Evolutionary conservation across 2,113 vertebrate genomes (phyloP).

Genomic region (Psittacula cyanocephala): DNA sequence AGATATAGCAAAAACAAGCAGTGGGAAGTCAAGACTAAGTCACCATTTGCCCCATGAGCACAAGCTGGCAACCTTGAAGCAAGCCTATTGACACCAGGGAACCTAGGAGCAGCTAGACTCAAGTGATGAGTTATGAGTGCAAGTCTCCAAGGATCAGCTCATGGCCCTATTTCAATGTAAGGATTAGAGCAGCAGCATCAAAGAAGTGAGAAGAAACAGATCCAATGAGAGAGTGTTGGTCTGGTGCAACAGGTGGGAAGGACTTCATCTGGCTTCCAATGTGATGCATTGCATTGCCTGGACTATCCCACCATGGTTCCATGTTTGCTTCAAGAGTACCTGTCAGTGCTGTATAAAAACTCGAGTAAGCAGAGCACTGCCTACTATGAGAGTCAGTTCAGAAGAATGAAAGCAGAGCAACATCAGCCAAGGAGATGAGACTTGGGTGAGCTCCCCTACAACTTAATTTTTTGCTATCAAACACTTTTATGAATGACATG

Average conservation of each 20-base stretch:
- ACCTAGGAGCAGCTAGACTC: neutral
- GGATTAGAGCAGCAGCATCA: neutral
- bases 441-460: neutral
- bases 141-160: neutral
- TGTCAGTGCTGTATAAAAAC: neutral
- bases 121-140: neutral
- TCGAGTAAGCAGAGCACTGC: neutral
- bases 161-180: neutral
- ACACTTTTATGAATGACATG: neutral
- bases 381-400: neutral
- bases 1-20: neutral
- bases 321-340: neutral
- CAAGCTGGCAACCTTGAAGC: neutral
- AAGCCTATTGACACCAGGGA: neutral
- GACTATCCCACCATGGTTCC: neutral
- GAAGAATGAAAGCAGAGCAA: neutral
- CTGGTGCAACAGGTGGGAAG: neutral
- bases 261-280: neutral
- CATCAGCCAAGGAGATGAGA: neutral
- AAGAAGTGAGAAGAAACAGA: neutral
- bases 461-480: neutral
- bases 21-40: neutral
- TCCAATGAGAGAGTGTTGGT: neutral
- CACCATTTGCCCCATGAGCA: neutral
- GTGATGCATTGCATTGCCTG: neutral